phyloP scores from a whole-genome alignment of 2,113 vertebrate genomes.

The Anseranas semipalmata region DNA sequence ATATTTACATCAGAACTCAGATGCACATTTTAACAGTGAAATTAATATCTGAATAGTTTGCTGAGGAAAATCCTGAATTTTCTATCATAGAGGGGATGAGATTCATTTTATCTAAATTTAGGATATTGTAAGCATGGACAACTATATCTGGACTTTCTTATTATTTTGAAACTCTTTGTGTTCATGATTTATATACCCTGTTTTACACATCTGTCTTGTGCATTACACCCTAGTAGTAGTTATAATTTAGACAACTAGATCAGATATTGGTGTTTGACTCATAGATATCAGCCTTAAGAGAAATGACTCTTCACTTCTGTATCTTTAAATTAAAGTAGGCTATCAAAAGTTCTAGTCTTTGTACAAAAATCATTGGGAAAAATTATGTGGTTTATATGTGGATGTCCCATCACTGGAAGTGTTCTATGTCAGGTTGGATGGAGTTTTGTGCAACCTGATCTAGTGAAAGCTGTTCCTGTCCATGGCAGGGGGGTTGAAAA shows the following conservation, averaged over 20 bases:
- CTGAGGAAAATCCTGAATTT: background rate
- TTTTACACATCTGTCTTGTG: background rate
- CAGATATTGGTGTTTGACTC: background rate
- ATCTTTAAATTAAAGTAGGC: background rate
- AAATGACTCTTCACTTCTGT: background rate
- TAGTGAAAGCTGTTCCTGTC: background rate
- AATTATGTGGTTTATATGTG: background rate
- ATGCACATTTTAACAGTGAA: background rate
- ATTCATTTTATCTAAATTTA: background rate
- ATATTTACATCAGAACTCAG: background rate
- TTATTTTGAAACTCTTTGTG: background rate
- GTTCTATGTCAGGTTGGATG: background rate
- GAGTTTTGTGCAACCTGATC: background rate
- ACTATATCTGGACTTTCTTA: background rate
- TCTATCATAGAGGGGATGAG: background rate
- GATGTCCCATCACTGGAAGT: background rate
- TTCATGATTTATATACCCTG: background rate
- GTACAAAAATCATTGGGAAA: background rate
- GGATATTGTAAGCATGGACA: background rate
- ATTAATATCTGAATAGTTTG: background rate
- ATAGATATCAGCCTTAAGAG: fast-evolving
- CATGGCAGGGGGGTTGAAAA: background rate
- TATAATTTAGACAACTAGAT: background rate
- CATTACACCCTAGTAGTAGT: background rate
- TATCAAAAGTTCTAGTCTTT: background rate